phyloP scores from a whole-genome alignment of 2,888 invertebrate genomes.

The Melieria crassipennis region DNA sequence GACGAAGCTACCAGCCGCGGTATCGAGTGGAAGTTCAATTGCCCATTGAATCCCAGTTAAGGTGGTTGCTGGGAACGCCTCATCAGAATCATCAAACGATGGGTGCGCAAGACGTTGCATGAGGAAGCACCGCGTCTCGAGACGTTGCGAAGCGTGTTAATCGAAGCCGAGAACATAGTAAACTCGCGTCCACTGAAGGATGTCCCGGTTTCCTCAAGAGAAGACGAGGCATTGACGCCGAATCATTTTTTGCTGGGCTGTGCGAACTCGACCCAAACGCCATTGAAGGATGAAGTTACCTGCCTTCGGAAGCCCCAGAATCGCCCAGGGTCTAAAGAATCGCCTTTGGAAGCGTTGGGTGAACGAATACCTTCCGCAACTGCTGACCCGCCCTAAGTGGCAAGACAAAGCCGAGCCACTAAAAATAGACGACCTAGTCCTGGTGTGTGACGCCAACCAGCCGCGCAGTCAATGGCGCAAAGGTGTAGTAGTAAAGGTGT shows the following conservation, averaged over 20 bases:
- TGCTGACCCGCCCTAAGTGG: slow-evolving; percentile 29
- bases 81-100: neutral
- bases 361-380: neutral
- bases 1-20: neutral
- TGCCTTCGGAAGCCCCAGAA: slow-evolving; percentile 34
- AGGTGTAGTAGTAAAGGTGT: too few species aligned
- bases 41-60: neutral
- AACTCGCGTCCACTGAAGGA: slow-evolving; percentile 17
- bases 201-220: slow-evolving; percentile 25
- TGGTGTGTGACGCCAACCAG: slow-evolving; percentile 3
- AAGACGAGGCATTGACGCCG: slow-evolving; percentile 37
- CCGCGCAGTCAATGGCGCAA: slow-evolving; percentile 30
- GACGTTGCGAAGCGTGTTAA: neutral
- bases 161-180: slow-evolving; percentile 26
- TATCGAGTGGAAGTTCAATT: neutral
- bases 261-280: slow-evolving; percentile 21
- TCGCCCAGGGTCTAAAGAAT: slow-evolving; percentile 30
- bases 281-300: slow-evolving; percentile 11
- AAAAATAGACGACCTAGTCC: slow-evolving; percentile 25
- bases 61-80: slow-evolving; percentile 17
- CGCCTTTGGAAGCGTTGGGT: slow-evolving; percentile 32
- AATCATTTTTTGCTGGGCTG: too few species aligned
- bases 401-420: slow-evolving; percentile 24
- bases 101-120: neutral
- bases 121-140: slow-evolving; percentile 1